These are phyloP conservation scores for Zoanthus gigantus DNA, from an alignment of 92 coral and sea anemone genomes.

Conservation along the genomic window DNA sequence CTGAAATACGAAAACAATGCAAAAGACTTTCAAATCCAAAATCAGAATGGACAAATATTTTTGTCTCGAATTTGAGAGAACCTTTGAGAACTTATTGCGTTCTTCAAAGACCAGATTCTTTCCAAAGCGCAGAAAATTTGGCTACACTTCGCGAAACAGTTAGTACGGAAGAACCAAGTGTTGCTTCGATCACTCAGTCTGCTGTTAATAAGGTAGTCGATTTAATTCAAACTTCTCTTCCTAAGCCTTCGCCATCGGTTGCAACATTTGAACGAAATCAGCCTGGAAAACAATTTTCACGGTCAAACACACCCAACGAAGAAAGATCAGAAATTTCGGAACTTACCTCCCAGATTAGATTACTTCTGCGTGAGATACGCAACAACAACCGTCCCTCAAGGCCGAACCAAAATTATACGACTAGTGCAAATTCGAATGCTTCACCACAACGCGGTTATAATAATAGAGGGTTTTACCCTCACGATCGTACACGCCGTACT, in stretches of 20 bases:
- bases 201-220: conserved; percentile 15
- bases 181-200: background rate
- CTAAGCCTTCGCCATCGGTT: conserved; percentile 8
- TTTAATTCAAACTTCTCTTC: conserved; percentile 15
- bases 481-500: conserved; percentile 30
- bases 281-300: background rate
- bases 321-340: conserved; percentile 10
- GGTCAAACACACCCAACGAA: background rate
- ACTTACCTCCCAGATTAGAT: conserved; percentile 5
- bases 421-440: background rate
- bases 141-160: conserved; percentile 55
- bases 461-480: conserved; percentile 10
- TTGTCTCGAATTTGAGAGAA: conserved; percentile 49
- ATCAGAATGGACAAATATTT: conserved; percentile 49
- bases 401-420: conserved; percentile 4
- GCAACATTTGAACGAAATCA: conserved; percentile 2
- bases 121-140: conserved; percentile 62
- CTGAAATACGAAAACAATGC: conserved; percentile 50
- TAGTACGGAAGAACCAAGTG: conserved; percentile 9
- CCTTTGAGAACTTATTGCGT: conserved; percentile 50
- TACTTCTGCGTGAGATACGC: conserved; percentile 9
- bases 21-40: conserved; percentile 36
- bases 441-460: background rate
- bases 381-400: conserved; percentile 7
- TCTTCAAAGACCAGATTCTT: conserved; percentile 52